These are phyloP conservation scores for Megalops cyprinoides DNA, from an alignment of 2,797 vertebrate species.

Conservation along the genomic window DNA sequence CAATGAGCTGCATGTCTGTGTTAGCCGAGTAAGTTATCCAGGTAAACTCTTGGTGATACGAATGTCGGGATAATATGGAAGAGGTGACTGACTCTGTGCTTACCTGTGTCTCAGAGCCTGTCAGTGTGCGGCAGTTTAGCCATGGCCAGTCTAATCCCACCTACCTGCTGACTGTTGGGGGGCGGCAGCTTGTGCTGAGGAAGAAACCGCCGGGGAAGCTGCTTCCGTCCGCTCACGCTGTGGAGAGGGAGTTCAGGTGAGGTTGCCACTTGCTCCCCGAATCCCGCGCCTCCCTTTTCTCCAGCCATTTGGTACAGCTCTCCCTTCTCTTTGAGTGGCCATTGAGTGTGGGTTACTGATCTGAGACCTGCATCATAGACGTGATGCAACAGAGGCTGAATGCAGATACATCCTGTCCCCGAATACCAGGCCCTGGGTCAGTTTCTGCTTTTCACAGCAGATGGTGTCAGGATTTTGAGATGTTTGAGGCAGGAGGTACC, in stretches of 20 bases:
- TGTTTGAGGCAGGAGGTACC: too few species aligned
- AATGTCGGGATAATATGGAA: too few species aligned
- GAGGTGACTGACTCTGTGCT: neutral
- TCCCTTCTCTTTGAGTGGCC: neutral
- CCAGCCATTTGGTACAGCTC: too few species aligned
- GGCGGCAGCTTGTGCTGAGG: conserved; percentile 70
- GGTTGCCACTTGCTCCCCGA: too few species aligned
- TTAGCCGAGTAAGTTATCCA: too few species aligned
- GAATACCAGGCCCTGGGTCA: too few species aligned
- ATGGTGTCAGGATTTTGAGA: too few species aligned
- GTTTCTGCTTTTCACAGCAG: too few species aligned
- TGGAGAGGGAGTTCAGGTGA: conserved; percentile 78
- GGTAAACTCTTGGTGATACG: neutral
- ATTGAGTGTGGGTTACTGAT: neutral
- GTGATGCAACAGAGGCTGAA: too few species aligned
- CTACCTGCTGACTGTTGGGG: conserved; percentile 63
- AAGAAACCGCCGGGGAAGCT: conserved; percentile 66
- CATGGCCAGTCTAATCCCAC: conserved; percentile 63
- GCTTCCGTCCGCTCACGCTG: conserved; percentile 54
- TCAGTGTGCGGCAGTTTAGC: conserved; percentile 69
- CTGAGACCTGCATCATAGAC: too few species aligned
- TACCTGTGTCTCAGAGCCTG: conserved; percentile 52
- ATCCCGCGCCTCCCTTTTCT: neutral
- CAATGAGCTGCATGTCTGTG: too few species aligned
- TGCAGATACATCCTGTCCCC: too few species aligned